Evolutionary conservation across 2,797 vertebrate species (phyloP).

Genomic region (Acropternis orthonyx): DNA sequence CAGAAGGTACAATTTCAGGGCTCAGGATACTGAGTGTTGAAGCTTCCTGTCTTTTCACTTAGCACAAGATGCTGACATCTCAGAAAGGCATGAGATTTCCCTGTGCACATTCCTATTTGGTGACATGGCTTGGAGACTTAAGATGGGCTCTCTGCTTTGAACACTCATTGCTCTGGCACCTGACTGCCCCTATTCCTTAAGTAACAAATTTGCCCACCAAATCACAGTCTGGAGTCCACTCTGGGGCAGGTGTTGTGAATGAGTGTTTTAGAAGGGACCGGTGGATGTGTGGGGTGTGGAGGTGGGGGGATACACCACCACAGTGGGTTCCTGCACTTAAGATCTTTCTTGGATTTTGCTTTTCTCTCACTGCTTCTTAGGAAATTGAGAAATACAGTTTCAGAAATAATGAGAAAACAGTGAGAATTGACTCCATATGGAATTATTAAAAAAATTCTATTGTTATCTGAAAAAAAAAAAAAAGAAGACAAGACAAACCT

Average conservation of each 20-base stretch:
- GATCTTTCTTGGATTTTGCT: neutral
- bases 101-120: neutral
- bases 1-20: neutral
- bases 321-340: accelerated
- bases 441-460: neutral
- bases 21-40: neutral
- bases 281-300: no score
- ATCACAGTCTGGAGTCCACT: neutral
- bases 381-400: neutral
- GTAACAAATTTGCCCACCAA: neutral
- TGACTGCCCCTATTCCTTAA: neutral
- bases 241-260: neutral
- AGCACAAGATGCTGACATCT: neutral
- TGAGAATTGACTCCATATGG: neutral
- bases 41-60: neutral
- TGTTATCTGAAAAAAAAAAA: neutral
- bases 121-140: neutral
- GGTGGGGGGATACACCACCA: neutral
- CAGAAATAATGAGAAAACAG: neutral
- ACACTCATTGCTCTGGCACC: neutral
- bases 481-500: neutral
- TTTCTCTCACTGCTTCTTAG: neutral
- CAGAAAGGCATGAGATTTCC: neutral
- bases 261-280: neutral
- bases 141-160: neutral